Evolutionary conservation across 2,888 invertebrate species (phyloP).

Genomic region (Lampropteryx suffumata): DNA sequence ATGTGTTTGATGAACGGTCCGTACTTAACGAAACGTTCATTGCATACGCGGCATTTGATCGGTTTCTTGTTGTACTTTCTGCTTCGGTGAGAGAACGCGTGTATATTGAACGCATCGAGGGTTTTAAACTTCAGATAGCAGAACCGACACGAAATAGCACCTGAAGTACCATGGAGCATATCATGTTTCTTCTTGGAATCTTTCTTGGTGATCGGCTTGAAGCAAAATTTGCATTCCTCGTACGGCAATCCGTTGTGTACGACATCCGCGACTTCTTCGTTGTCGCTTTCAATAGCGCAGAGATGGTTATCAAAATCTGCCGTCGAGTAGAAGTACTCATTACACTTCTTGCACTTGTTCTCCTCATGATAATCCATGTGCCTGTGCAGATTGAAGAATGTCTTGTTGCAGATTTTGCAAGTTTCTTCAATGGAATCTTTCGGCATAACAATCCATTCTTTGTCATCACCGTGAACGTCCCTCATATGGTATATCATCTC

Average conservation of each 20-base stretch:
- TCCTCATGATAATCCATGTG: constrained; percentile 75
- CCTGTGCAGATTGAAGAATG: constrained; percentile 69
- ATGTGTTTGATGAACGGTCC: constrained; percentile 75
- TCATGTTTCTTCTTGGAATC: constrained; percentile 64
- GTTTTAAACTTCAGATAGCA: constrained; percentile 76
- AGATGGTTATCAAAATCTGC: constrained; percentile 69
- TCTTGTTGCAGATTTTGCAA: constrained; percentile 71
- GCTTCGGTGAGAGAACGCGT: constrained; percentile 74
- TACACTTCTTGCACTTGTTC: constrained; percentile 74
- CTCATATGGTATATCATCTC: constrained; percentile 79
- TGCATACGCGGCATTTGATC: constrained; percentile 69
- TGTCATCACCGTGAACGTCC: constrained; percentile 70
- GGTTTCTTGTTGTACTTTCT: constrained; percentile 74
- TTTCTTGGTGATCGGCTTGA: constrained; percentile 69
- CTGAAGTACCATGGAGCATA: constrained; percentile 66
- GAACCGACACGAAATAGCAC: constrained; percentile 76
- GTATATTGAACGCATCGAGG: constrained; percentile 75
- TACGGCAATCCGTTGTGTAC: constrained; percentile 49
- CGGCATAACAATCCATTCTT: constrained; percentile 74
- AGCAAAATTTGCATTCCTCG: constrained; percentile 75
- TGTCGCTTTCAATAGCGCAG: constrained; percentile 74
- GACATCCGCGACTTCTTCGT: constrained; percentile 48
- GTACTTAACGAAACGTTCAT: constrained; percentile 71
- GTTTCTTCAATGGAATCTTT: constrained; percentile 69
- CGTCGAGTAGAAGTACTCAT: constrained; percentile 72